phyloP scores from a whole-genome alignment of 2,888 invertebrate genomes.

The Drosophila melanosoma region DNA sequence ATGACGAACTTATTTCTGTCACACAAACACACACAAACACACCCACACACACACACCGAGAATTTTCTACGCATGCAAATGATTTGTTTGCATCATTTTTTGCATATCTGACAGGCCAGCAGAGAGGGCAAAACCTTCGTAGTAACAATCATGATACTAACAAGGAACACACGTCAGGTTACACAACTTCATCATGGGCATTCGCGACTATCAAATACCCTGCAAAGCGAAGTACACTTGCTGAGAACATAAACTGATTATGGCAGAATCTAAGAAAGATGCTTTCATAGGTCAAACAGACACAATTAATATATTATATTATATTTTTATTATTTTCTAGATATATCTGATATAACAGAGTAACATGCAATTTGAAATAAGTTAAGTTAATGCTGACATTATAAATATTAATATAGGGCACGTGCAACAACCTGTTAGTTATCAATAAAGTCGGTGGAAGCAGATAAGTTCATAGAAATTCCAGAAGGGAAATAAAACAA shows the following conservation, averaged over 20 bases:
- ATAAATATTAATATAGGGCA: too few species aligned
- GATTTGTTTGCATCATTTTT: constrained; percentile 30
- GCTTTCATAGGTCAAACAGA: not conserved
- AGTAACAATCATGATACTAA: constrained; percentile 46
- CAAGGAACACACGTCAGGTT: constrained; percentile 2
- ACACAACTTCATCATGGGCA: not conserved
- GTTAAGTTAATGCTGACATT: too few species aligned
- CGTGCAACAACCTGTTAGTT: too few species aligned
- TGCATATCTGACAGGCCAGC: constrained; percentile 41
- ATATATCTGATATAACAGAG: not conserved
- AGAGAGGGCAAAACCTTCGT: constrained; percentile 51
- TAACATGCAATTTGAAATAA: not conserved
- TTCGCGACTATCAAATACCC: constrained; percentile 15
- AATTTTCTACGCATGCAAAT: constrained; percentile 44
- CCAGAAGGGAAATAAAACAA: not conserved
- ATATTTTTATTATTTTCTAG: not conserved
- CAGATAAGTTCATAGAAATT: not conserved
- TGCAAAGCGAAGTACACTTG: not conserved
- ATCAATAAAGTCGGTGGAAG: too few species aligned
- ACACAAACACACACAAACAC: constrained; percentile 8
- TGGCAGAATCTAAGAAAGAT: not conserved
- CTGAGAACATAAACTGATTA: not conserved
- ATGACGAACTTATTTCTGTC: constrained; percentile 65
- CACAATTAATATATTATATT: not conserved
- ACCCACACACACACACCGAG: constrained; percentile 6